Conservation (phyloP, 2,797 vertebrate species). For the Pogonophryne albipinna region DNA sequence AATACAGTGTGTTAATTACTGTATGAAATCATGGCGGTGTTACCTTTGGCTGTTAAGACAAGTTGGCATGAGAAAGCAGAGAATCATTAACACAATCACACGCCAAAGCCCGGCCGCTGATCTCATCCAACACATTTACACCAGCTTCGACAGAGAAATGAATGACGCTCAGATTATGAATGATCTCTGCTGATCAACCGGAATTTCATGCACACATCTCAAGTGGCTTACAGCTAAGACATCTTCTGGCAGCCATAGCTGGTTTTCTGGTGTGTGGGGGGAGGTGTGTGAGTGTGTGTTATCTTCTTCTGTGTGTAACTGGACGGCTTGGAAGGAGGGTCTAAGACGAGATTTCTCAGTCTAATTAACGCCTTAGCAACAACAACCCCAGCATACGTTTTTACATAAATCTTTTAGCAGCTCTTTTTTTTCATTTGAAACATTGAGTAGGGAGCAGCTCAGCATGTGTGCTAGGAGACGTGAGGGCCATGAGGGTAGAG, state of each 20-base stretch:
- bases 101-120: conserved; percentile 38
- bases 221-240: conserved; percentile 61
- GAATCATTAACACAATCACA: conserved; percentile 56
- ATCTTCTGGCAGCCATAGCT: conserved; percentile 51
- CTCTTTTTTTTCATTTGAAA: conserved; percentile 45
- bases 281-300: conserved; percentile 15
- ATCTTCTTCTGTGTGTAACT: conserved; percentile 35
- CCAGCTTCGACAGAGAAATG: conserved; percentile 19
- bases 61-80: conserved; percentile 47
- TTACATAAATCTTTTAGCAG: conserved; percentile 62
- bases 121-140: conserved; percentile 47
- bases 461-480: conserved; percentile 46
- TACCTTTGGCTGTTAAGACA: conserved; percentile 55
- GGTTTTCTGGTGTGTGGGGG: conserved; percentile 40
- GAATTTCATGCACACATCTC: conserved; percentile 64
- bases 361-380: conserved; percentile 75
- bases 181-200: conserved; percentile 63
- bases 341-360: conserved; percentile 66
- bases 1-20: conserved; percentile 36
- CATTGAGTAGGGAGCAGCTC: conserved; percentile 37
- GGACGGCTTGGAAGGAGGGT: conserved; percentile 63
- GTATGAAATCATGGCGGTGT: conserved; percentile 34
- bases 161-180: conserved; percentile 53
- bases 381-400: conserved; percentile 64
- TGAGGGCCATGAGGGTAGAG: conserved; percentile 30